Percentiles rank a stretch among this genome's conserved stretches.
Conservation (phyloP, 2,797 vertebrate species). For the Miichthys miiuy region DNA sequence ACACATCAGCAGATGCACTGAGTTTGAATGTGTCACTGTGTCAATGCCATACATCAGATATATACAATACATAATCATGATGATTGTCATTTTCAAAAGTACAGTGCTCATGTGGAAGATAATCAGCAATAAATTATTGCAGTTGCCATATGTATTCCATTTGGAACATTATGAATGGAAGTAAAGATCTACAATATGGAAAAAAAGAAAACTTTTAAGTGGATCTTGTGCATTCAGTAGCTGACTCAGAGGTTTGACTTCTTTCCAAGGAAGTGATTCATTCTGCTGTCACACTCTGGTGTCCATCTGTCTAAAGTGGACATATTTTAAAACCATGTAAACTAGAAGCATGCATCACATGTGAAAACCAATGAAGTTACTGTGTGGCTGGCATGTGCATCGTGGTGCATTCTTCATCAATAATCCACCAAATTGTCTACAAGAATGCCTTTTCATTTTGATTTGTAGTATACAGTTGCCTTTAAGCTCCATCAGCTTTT, state of each 20-base stretch:
- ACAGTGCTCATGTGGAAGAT: neutral
- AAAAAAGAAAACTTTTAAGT: neutral
- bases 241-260: conserved; percentile 40
- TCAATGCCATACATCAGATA: neutral
- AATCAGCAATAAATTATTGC: neutral
- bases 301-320: conserved; percentile 22
- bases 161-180: neutral
- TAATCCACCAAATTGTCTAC: conserved; percentile 4
- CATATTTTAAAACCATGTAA: conserved; percentile 16
- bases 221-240: neutral
- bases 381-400: neutral
- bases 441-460: neutral
- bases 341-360: conserved; percentile 1
- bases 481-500: conserved; percentile 12
- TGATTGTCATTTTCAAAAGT: neutral
- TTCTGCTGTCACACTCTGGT: conserved; percentile 2
- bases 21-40: neutral
- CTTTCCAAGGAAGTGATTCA: conserved; percentile 18
- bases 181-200: neutral
- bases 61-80: neutral
- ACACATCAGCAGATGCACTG: neutral
- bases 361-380: neutral
- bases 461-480: neutral
- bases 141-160: neutral
- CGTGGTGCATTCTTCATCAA: neutral